Evolutionary conservation across 2,113 vertebrate genomes (phyloP), one percentile per base, ranked within the genome.

Genomic region (Catharus minimus): DNA sequence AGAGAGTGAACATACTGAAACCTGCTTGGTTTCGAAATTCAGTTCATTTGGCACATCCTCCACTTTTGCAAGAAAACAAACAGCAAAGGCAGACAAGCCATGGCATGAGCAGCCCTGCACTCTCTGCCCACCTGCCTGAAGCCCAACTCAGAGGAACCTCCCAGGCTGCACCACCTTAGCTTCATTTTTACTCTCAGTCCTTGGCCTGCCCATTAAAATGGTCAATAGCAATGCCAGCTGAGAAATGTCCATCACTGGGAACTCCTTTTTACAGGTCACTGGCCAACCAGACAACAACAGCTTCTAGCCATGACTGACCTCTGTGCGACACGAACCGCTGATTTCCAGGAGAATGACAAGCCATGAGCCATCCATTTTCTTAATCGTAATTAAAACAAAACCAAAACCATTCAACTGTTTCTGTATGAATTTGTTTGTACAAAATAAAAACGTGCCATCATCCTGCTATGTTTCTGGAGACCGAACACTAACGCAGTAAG

Each of bases 201-300:
- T 74, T 86, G 75, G 81, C 46, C 50, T 28, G 28, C 38, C 90
- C 92, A 92, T 94, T 95, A 87, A 76, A 94, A 82, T 4, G 20
- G 84, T 94, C 86, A 93, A 91, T 85, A 92, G 75, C 47, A 32
- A 36, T 30, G 86, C 74, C 92, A 91, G 75, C 71, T 90, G 90
- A 95, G 95, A 75, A 82, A 79, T 0, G 3, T 86, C 93, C 82
- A 82, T 88, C 85, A 62, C 80, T 46, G 56, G 46, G 39, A 93
- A 64, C 73, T 64, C 83, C 64, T 90, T 90, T 95, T 96, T 80
- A 95, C 92, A 96, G 93, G 88, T 93, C 93, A 95, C 9, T 88
- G 90, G 67, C 55, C 78, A 90, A 60, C 46, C 88, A 95, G 91
- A 88, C 89, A 93, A 92, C 91, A 96, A 95, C 89, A 95, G 94